Conservation (phyloP, 2,797 vertebrate species). For the Salarias fasciatus region DNA sequence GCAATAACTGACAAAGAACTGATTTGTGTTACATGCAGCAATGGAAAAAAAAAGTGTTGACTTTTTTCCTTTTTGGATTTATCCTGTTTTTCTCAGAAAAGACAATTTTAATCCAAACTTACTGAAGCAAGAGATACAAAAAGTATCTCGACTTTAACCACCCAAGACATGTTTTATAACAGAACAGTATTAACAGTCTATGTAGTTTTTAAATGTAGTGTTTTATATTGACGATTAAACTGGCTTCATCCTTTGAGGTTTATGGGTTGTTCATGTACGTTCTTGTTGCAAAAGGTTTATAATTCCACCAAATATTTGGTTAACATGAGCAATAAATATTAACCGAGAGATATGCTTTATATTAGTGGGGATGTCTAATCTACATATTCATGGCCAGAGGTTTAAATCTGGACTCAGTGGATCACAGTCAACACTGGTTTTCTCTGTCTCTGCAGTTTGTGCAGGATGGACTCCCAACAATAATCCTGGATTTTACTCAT, state of each 20-base stretch:
- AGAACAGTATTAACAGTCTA: background rate
- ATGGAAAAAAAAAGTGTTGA: slow-evolving; percentile 24
- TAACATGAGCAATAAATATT: slow-evolving; percentile 25
- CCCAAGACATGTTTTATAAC: background rate
- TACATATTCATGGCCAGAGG: background rate
- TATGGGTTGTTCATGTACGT: too few relatives aligned
- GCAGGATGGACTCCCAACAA: background rate
- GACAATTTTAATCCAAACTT: too few relatives aligned
- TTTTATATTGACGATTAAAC: slow-evolving; percentile 2
- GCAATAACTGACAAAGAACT: slow-evolving; percentile 47
- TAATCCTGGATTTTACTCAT: background rate
- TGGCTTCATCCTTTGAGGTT: background rate
- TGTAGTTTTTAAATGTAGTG: background rate
- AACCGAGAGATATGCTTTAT: slow-evolving; percentile 7
- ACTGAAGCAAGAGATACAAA: slow-evolving; percentile 6
- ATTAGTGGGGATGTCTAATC: slow-evolving; percentile 18
- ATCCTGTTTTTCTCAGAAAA: too few relatives aligned
- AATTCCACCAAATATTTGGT: slow-evolving; percentile 7
- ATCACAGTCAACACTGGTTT: background rate
- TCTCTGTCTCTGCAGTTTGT: background rate
- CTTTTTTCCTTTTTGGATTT: too few relatives aligned
- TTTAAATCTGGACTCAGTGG: background rate
- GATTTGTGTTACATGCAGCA: slow-evolving; percentile 34
- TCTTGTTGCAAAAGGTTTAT: background rate
- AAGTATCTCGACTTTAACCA: slow-evolving; percentile 19